Percentiles rank a stretch among this genome's conserved stretches.
These are phyloP conservation scores for Euglossa dilemma DNA, from an alignment of 1,140 invertebrate species.

Conservation along the genomic window DNA sequence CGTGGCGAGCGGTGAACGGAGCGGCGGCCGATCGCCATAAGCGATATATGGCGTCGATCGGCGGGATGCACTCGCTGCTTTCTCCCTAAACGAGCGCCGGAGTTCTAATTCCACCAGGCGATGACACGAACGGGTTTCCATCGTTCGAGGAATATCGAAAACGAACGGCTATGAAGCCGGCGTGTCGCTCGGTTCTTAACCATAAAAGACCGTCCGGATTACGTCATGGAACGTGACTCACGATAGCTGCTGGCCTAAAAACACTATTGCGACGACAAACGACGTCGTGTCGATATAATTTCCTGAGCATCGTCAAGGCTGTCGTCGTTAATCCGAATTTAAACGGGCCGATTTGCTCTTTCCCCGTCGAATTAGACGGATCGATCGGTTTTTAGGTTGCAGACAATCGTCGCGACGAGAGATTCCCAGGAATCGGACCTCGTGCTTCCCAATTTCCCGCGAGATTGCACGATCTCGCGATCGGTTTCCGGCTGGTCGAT, in stretches of 20 bases:
- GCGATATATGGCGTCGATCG: background rate
- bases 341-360: background rate
- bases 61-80: background rate
- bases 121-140: conserved; percentile 27
- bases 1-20: background rate
- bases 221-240: conserved; percentile 75
- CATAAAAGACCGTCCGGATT: conserved; percentile 74
- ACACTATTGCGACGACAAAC: conserved; percentile 56
- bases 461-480: too few relatives aligned
- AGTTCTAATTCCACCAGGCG: conserved; percentile 14
- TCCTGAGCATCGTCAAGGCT: conserved; percentile 33
- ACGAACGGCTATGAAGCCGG: conserved; percentile 9
- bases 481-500: too few relatives aligned
- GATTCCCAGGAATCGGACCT: too few relatives aligned
- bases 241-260: conserved; percentile 65
- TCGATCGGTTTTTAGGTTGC: background rate
- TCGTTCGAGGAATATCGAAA: conserved; percentile 39
- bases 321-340: background rate
- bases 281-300: conserved; percentile 52
- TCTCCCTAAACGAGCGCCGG: background rate
- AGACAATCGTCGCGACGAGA: background rate
- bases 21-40: too few relatives aligned
- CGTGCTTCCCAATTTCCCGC: too few relatives aligned
- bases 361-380: background rate
- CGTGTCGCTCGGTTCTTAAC: conserved; percentile 68